Base-by-base conservation (phyloP, 2,113 vertebrate species). In the Terrapene triunguis region DNA sequence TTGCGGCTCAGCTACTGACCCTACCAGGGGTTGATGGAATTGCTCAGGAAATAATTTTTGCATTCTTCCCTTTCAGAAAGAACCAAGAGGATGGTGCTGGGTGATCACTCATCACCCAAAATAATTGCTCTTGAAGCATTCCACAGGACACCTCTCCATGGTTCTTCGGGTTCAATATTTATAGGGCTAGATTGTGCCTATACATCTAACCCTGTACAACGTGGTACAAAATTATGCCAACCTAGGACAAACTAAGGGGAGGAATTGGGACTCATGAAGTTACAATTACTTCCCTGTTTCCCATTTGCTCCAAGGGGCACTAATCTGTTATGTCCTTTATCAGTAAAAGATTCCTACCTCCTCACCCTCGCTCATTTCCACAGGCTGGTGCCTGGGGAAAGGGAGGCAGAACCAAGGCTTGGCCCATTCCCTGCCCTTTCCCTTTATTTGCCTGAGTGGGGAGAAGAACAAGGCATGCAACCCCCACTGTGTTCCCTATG, bases 371-470 rank as follows among this genome's bases (percentile, higher is more conserved):
- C 14, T 32, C 0, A 76, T 44, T 96, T 89, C 22, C 5, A 6
- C 78, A 93, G 38, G 88, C 94, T 89, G 0, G 27, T 87, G 13
- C 5, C 92, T 80, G 53, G 51, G n/a, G 88, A 93, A 84, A 47
- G 12, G 42, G 42, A 78, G 74, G 13, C 22, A 8, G 50, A 55
- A 3, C 8, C 44, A 47, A 79, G 48, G 44, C 35, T 62, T 53
- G 85, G 10, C 29, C 17, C 8, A 82, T 91, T 92, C 54, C 13
- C 17, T 54, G 1, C 2, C 10, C 91, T 47, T 13, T 85, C 10
- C 57, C 5, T 12, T 13, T 42, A 11, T 4, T 9, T 72, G 83
- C 3, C 22, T 69, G 7, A 5, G 65, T 5, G 1, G 48, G 88
- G 69, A 42, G 9, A 82, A 81, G 35, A 94, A 74, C 2, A 42